Evolutionary conservation across 1,140 invertebrate genomes (phyloP), one percentile per base, ranked within the genome.

Genomic region (Drosophila kikkawai): DNA sequence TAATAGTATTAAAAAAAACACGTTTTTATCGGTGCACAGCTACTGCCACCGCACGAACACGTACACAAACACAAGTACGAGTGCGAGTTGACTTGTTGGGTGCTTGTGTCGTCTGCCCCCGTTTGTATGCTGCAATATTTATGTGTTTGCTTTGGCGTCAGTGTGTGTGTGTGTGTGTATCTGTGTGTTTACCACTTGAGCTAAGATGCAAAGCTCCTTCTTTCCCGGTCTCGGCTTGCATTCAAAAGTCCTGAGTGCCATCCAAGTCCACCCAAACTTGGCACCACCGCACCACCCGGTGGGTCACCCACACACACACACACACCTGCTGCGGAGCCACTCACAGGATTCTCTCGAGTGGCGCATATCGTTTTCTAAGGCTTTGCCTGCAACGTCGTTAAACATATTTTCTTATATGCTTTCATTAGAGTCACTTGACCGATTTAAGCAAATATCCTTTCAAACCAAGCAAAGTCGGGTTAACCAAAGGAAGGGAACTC

Each of bases 121-220:
- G 66, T 88, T 88, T 79, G 80, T 81, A 64, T 90, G 80, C 85
- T 90, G 77, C 85, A 88, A 71, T 84, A 88, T 88, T 88, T 90
- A 84, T 65, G 44, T 65, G 48, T 77, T 41, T 67, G 44, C 63
- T 41, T 70, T 41, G 64, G 41, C 48, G 17, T 60, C 29, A 36
- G 61, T 68, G 26, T 71, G 51, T 15, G 59, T 44, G 29, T 39
- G 37, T 58, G 45, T 70, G 55, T 75, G 39, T 56, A 32, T 75
- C 50, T 69, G 66, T 75, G 57, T 82, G 70, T 80, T 80, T 88
- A 80, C 84, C 84, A 78, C 80, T 87, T 76, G 58, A 75, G 66
- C 69, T 75, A 42, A 81, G 70, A 82, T 75, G 82, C 59, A 79
- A 79, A 75, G 65, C 70, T 78, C 48, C 77, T 71, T 61, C 80